These are phyloP conservation scores for Glyphotaelius pellucidus DNA, from an alignment of 2,888 invertebrate genomes.

Conservation along the genomic window DNA sequence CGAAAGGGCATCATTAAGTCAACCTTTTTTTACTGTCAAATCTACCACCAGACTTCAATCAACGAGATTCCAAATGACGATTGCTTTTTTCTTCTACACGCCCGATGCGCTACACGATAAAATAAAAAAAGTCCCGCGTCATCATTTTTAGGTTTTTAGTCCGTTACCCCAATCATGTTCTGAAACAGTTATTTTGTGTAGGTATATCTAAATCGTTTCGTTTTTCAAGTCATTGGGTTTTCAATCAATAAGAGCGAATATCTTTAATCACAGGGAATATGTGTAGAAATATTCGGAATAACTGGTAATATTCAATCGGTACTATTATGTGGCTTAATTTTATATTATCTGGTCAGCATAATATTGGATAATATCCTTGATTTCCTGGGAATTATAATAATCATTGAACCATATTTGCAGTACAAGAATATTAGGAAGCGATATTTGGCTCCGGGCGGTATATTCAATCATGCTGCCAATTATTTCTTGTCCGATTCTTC, in stretches of 20 bases:
- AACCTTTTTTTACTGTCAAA: background rate
- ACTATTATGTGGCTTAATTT: background rate
- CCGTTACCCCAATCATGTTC: background rate
- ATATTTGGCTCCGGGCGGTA: background rate
- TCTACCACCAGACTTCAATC: background rate
- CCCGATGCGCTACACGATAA: background rate
- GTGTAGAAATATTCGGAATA: background rate
- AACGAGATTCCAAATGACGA: background rate
- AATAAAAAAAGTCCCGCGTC: background rate
- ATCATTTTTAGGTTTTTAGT: background rate
- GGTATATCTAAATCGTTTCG: background rate
- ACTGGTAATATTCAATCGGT: background rate
- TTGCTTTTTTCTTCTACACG: background rate
- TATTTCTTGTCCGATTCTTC: background rate
- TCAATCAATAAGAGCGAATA: background rate
- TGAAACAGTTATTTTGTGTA: background rate
- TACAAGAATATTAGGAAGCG: background rate
- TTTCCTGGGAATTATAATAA: background rate
- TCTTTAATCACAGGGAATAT: background rate
- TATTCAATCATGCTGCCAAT: slow-evolving; percentile 19
- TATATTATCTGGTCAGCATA: background rate
- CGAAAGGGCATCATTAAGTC: background rate
- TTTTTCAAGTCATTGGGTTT: background rate
- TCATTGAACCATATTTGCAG: background rate
- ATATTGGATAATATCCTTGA: background rate